phyloP scores from a whole-genome alignment of 2,113 vertebrate species.

The Emydocephalus ijimae region DNA sequence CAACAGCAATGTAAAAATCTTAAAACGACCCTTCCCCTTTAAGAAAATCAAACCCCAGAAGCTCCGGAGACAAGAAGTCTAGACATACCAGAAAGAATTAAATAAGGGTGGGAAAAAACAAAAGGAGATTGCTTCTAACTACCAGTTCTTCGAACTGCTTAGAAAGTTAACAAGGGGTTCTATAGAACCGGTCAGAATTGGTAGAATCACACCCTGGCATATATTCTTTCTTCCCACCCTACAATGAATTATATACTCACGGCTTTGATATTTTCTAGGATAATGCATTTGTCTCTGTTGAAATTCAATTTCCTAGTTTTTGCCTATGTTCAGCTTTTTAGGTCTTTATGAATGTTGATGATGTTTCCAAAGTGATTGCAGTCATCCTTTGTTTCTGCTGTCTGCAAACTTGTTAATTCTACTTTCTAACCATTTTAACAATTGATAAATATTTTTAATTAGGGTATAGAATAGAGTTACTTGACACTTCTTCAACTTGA shows the following conservation, averaged over 20 bases:
- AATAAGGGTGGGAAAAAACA: too few species aligned
- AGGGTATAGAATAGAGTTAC: background rate
- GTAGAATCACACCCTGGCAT: too few species aligned
- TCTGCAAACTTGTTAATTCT: background rate
- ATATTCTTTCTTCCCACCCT: background rate
- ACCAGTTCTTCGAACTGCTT: too few species aligned
- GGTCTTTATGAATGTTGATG: background rate
- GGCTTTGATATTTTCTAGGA: background rate
- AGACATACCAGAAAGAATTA: too few species aligned
- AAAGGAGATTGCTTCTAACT: too few species aligned
- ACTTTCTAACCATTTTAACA: background rate
- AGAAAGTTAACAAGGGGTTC: too few species aligned
- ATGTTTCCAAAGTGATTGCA: background rate
- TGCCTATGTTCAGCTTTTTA: background rate
- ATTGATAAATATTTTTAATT: background rate
- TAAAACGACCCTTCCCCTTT: too few species aligned
- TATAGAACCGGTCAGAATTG: too few species aligned
- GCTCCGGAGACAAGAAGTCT: too few species aligned
- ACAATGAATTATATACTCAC: background rate
- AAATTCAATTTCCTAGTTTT: background rate
- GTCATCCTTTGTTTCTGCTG: background rate
- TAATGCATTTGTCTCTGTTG: background rate
- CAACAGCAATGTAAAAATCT: too few species aligned
- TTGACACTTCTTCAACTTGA: background rate
- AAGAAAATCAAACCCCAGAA: too few species aligned